phyloP scores from a whole-genome alignment of 2,888 invertebrate genomes.

The Drosophila bunnanda region DNA sequence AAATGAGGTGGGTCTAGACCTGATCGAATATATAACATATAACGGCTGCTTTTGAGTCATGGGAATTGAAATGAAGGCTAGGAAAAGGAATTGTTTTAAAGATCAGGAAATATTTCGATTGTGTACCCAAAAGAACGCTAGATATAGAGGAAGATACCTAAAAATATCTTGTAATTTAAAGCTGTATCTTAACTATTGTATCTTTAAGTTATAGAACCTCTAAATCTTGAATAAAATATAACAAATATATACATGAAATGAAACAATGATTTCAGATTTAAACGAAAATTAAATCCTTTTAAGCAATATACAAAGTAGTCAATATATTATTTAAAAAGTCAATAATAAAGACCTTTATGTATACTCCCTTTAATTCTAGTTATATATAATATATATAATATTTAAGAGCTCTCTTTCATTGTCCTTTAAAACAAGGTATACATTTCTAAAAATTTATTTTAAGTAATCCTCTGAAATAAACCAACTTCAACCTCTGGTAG shows the following conservation, averaged over 20 bases:
- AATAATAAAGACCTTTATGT: no score
- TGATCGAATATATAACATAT: slow-evolving; percentile 14
- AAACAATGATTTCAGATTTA: no score
- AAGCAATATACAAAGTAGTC: no score
- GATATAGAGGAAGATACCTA: background rate
- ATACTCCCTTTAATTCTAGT: no score
- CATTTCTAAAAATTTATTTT: no score
- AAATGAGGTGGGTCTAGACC: slow-evolving; percentile 17
- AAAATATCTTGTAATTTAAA: background rate
- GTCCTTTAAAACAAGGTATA: no score
- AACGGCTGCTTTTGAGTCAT: slow-evolving; percentile 23
- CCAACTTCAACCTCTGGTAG: background rate
- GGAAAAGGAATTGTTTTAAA: background rate
- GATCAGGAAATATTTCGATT: background rate
- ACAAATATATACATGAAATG: no score
- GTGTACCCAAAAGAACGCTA: background rate
- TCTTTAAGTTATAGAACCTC: background rate
- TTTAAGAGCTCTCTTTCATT: no score
- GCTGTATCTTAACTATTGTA: background rate
- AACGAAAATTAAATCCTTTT: no score
- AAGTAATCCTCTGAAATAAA: background rate
- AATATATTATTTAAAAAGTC: no score
- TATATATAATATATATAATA: no score
- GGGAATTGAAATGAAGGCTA: slow-evolving; percentile 2
- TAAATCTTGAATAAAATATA: no score